phyloP scores from a whole-genome alignment of 2,113 vertebrate species.

The Cryptotis parvus region DNA sequence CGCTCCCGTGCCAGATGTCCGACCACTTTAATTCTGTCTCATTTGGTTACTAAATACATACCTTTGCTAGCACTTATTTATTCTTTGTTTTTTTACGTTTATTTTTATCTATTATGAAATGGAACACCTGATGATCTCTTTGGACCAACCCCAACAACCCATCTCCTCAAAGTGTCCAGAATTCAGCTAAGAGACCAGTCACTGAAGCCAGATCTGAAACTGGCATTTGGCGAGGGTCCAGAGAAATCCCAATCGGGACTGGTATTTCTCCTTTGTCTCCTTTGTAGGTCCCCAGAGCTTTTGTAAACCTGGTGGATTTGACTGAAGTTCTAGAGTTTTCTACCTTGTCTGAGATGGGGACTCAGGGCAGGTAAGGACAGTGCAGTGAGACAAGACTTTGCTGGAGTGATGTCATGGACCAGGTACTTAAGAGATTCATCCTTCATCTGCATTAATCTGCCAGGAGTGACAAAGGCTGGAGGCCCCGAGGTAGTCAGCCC shows the following conservation, averaged over 20 bases:
- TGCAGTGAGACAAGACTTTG: neutral
- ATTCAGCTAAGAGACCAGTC: neutral
- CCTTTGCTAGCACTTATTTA: too few species aligned
- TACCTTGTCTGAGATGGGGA: conserved; percentile 32
- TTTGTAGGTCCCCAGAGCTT: conserved; percentile 87
- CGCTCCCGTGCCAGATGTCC: too few species aligned
- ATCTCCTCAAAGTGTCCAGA: neutral
- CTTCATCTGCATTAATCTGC: accelerated
- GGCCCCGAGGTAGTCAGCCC: neutral
- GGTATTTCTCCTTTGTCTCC: neutral
- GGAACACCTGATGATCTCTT: neutral
- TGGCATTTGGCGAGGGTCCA: neutral
- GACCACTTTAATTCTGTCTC: too few species aligned
- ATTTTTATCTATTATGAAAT: too few species aligned
- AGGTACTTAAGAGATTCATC: neutral
- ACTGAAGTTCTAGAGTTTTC: conserved; percentile 68
- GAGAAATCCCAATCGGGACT: neutral
- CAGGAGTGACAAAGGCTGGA: neutral
- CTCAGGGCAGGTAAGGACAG: conserved; percentile 81
- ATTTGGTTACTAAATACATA: too few species aligned
- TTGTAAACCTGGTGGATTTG: conserved; percentile 87
- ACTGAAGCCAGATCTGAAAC: neutral
- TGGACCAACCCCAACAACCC: neutral
- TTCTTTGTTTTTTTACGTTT: too few species aligned
- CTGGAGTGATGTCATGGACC: accelerated